These are phyloP conservation scores for Drosophila melanosoma DNA, from an alignment of 2,888 invertebrate species.

Conservation along the genomic window DNA sequence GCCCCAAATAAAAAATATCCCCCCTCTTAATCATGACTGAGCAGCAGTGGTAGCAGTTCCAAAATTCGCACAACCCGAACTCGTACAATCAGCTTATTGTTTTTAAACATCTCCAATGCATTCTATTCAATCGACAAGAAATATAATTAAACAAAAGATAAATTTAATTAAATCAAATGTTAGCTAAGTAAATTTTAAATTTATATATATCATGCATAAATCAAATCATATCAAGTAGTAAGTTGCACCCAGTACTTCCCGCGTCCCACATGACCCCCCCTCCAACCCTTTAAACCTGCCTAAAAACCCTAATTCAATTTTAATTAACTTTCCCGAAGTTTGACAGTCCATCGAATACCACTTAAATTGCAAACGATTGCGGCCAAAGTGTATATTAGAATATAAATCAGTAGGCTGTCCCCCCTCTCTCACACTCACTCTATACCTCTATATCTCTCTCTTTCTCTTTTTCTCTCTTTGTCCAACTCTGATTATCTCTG, in stretches of 20 bases:
- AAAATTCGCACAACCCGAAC: conserved; percentile 71
- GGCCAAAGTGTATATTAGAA: conserved; percentile 41
- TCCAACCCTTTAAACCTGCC: conserved; percentile 10
- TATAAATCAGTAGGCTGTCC: conserved; percentile 6
- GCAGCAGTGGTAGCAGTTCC: conserved; percentile 80
- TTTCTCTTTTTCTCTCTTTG: conserved; percentile 26
- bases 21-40: conserved; percentile 73
- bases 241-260: conserved; percentile 66
- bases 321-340: conserved; percentile 80
- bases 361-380: conserved; percentile 73
- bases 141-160: conserved; percentile 46
- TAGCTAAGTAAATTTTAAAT: conserved; percentile 25
- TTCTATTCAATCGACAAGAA: conserved; percentile 69
- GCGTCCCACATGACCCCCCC: conserved; percentile 32
- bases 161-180: conserved; percentile 39
- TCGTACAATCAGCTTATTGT: conserved; percentile 65
- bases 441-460: conserved; percentile 21
- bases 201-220: conserved; percentile 53
- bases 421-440: conserved; percentile 7
- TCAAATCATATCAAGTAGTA: conserved; percentile 69
- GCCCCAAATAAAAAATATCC: conserved; percentile 13
- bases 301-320: conserved; percentile 53
- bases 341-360: conserved; percentile 56
- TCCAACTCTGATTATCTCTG: conserved; percentile 21
- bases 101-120: conserved; percentile 77